Base-by-base conservation (phyloP, 2,113 vertebrate species). In the Scomber colias region DNA sequence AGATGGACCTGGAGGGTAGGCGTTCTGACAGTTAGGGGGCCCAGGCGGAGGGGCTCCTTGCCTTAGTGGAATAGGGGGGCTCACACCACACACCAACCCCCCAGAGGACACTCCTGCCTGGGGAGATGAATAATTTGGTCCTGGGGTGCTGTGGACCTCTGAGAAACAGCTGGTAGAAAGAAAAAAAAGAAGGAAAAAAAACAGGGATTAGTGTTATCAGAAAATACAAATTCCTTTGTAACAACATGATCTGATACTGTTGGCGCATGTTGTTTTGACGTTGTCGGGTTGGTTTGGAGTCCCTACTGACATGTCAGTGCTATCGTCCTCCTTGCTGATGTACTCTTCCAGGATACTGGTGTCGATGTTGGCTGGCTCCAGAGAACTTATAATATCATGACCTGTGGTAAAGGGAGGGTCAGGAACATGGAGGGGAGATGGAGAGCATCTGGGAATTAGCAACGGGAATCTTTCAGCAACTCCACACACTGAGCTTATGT, bases 291-390 rank as follows among this genome's bases (percentile, higher is more conserved):
- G 71, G 84, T 72, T 49, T 54, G 31, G 85, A 86, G 89, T 89
- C 82, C 76, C 87, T 84, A 96, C 97, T 98, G 92, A 99, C 98
- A 99, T 99, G 89, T 99, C 98, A 3, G 97, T 93, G 51, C 97
- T 98, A 93, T 96, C 95, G 87, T 99, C 98, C 86, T 99, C 98
- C 93, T 99, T 99, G 96, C 97, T 97, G 94, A 99, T 99, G 92
- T 99, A 99, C 89, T 99, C 98, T 92, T 99, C 98, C 96, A 99
- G 95, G 91, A 99, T 99, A 95, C 98, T 99, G 57, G 98, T 99
- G 95, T 99, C 98, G 1, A 99, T 97, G 95, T 98, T 99, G 62
- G 96, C 95, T 71, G 98, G 96, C 85, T 99, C 98, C 95, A 99
- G 96, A 92, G 97, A 97, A 73, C 97, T 98, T 89, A 96, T 98